Evolutionary conservation across 1,140 invertebrate species (phyloP).

Genomic region (Cherax destructor): DNA sequence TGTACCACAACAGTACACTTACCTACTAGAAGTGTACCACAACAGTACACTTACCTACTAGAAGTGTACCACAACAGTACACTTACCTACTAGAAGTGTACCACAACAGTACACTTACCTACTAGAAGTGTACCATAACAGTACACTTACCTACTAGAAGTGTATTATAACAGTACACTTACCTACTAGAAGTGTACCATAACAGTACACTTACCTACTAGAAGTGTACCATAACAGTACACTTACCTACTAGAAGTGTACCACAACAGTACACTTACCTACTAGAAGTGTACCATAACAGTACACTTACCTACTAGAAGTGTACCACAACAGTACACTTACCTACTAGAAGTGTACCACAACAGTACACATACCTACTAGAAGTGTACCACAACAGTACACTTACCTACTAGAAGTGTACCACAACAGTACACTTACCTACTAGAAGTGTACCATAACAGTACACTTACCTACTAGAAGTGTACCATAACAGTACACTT

Average conservation of each 20-base stretch:
- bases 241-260: constrained; percentile 70
- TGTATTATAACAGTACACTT: constrained; percentile 57
- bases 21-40: constrained; percentile 70
- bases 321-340: constrained; percentile 61
- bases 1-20: constrained; percentile 61
- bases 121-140: constrained; percentile 69
- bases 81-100: constrained; percentile 70
- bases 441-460: constrained; percentile 69
- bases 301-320: constrained; percentile 67
- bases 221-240: constrained; percentile 59
- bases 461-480: constrained; percentile 67
- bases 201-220: constrained; percentile 67
- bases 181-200: constrained; percentile 70
- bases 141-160: constrained; percentile 67
- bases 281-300: constrained; percentile 69
- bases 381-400: constrained; percentile 58
- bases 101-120: constrained; percentile 65
- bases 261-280: constrained; percentile 65
- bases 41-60: constrained; percentile 67
- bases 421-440: constrained; percentile 65
- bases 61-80: constrained; percentile 58
- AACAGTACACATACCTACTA: constrained; percentile 67
- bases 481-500: constrained; percentile 61
- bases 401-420: constrained; percentile 70
- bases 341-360: constrained; percentile 70